Conservation (phyloP, 2,888 invertebrate genomes). For the Pimpla rufipes region DNA sequence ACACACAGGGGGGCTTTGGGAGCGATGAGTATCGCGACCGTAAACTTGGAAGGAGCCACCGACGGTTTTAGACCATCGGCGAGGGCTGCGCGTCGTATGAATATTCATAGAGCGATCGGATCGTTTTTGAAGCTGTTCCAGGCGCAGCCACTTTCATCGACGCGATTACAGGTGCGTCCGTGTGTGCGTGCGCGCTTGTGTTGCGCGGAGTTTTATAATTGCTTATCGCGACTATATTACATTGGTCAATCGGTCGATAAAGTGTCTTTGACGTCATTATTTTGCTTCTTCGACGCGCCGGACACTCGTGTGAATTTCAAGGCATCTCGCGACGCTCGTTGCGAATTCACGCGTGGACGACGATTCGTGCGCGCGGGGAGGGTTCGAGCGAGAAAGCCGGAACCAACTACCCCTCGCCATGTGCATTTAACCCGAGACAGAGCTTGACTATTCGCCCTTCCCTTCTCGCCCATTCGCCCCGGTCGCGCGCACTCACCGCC, state of each 20-base stretch:
- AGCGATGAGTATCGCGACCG: slow-evolving; percentile 71
- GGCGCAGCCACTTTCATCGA: slow-evolving; percentile 75
- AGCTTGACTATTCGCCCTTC: slow-evolving; percentile 70
- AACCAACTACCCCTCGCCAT: slow-evolving; percentile 35
- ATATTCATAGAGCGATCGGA: slow-evolving; percentile 73
- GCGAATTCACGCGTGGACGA: neutral
- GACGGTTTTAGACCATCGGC: slow-evolving; percentile 52
- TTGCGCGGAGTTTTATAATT: slow-evolving; percentile 39
- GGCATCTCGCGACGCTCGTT: neutral
- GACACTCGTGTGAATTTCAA: neutral
- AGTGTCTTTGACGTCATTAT: slow-evolving; percentile 84
- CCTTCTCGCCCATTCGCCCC: slow-evolving; percentile 68
- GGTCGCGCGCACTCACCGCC: slow-evolving; percentile 68
- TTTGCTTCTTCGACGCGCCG: slow-evolving; percentile 70
- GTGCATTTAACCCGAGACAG: slow-evolving; percentile 45
- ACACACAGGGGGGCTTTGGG: slow-evolving; percentile 48
- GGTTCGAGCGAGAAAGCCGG: neutral
- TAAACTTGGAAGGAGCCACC: slow-evolving; percentile 65
- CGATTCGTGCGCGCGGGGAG: slow-evolving; percentile 14
- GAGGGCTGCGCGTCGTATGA: slow-evolving; percentile 71
- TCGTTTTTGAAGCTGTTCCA: slow-evolving; percentile 53
- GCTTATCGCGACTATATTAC: slow-evolving; percentile 28
- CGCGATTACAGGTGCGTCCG: slow-evolving; percentile 29
- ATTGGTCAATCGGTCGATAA: slow-evolving; percentile 78
- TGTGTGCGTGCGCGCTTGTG: neutral